Percentiles rank a stretch among this genome's conserved stretches.
phyloP scores from a whole-genome alignment of 92 coral and sea anemone genomes.

The Zoanthus sociatus region DNA sequence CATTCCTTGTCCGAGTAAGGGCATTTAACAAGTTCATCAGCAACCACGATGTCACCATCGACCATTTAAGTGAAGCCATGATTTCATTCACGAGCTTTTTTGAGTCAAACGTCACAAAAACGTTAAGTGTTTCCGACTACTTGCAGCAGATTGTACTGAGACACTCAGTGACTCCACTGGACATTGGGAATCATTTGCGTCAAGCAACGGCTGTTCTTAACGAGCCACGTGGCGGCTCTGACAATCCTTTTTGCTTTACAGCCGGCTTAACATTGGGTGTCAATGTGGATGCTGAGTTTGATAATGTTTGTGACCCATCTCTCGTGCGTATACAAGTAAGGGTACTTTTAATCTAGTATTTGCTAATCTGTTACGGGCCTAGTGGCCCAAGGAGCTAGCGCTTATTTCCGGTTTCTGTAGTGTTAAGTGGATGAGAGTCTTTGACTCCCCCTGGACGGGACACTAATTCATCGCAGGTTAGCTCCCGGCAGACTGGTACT shows the following conservation, averaged over 20 bases:
- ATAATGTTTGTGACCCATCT: slow-evolving; percentile 77
- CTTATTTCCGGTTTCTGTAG: no score
- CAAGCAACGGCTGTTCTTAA: slow-evolving; percentile 86
- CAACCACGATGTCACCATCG: slow-evolving; percentile 68
- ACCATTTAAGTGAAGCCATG: slow-evolving; percentile 80
- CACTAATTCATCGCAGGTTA: no score
- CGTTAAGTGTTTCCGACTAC: slow-evolving; percentile 81
- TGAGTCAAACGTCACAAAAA: slow-evolving; percentile 95
- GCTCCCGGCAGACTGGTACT: no score
- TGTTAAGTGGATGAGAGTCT: no score
- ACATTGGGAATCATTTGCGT: slow-evolving; percentile 70
- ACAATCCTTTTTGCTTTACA: slow-evolving; percentile 90
- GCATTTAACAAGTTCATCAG: slow-evolving; percentile 71
- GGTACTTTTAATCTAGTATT: background rate
- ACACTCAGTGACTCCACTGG: slow-evolving; percentile 67
- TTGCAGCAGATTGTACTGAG: slow-evolving; percentile 74
- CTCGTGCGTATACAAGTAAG: slow-evolving; percentile 91
- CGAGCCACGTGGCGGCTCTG: slow-evolving; percentile 95
- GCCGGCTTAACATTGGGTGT: slow-evolving; percentile 95
- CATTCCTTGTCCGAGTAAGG: slow-evolving; percentile 86
- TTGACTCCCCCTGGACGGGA: no score
- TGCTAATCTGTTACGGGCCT: no score
- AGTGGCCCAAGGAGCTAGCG: no score
- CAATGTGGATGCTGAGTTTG: slow-evolving; percentile 88
- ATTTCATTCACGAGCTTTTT: slow-evolving; percentile 88